Base-by-base conservation (phyloP, 2,888 invertebrate genomes). In the Dryobotodes eremita region DNA sequence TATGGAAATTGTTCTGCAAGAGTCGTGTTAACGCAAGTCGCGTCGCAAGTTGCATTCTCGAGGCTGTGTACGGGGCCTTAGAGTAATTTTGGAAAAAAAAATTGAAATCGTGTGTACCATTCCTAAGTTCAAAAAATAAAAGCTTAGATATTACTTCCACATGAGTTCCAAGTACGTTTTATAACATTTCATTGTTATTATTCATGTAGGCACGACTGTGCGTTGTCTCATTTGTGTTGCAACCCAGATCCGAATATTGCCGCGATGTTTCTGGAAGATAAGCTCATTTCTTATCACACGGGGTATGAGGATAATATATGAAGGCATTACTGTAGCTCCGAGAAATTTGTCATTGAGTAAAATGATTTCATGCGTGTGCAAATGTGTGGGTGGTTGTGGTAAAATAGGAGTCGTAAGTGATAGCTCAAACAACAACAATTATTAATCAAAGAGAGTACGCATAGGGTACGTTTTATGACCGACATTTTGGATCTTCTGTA, bases 261-360 rank as follows among this genome's bases (percentile, higher is more conserved):
- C 80, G 86, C 89, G 90, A 94, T 94, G 92, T 93, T 90, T 93
- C 91, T 91, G 85, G 73, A 86, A 93, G 93, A 94, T 94, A 94
- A 93, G 93, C 93, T 90, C 93, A 94, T 94, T 91, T 93, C 93
- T 94, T 94, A 94, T 92, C 92, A 91, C 80, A 80, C 81, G 46
- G 87, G 88, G 89, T 86, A 87, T 80, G 91, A 89, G 89, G 80
- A 85, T 89, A 91, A 94, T 88, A 89, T 89, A 94, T 94, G 93
- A 91, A 79, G 89, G 91, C 90, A 93, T 92, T 92, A 92, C 88
- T 85, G 88, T 86, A 84, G 80, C 86, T 82, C 80, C 83, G 86
- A 80, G 88, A 76, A 88, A 88, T 91, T 91, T 92, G 85, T 89
- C 90, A 89, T 87, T 89, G 75, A 79, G 82, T 59, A 68, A 61